Evolutionary conservation across 2,888 invertebrate species (phyloP), one percentile per base, ranked within the genome.

Genomic region (Ceramica pisi): DNA sequence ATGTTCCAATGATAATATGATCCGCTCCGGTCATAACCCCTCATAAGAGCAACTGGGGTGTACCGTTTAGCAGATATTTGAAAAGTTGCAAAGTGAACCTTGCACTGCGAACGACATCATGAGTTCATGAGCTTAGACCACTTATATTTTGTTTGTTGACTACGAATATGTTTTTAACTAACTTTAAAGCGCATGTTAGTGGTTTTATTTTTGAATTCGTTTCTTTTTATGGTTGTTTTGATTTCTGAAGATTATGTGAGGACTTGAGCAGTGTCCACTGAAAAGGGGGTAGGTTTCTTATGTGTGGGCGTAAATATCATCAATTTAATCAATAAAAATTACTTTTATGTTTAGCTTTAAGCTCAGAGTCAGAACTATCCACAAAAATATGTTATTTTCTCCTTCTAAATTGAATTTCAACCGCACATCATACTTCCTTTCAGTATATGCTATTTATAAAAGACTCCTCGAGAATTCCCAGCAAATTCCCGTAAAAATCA

Each of bases 61-160:
- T 38, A 38, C 56, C 38, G 21, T 84, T 87, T 80, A 78, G 83
- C 84, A 85, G 90, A 90, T 94, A 94, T 94, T 94, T 91, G 92
- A 92, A 94, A 95, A 95, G 93, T 94, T 95, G 88, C 89, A 80
- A 92, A 92, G 88, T 90, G 90, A 88, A 88, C 87, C 82, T 64
- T 73, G 65, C 71, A 75, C 68, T 81, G 68, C 16, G 41, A 67
- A 74, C 68, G 79, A 76, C 75, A 50, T 71, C 63, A 65, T 56
- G 72, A 79, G 85, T 81, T 71, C 67, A 65, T 51, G 72, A 79
- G 85, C 81, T 87, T 78, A 84, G 67, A 71, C 71, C 59, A 71
- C 71, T 73, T 83, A 73, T 65, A 81, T 84, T 74, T 78, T 75
- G 73, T 72, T 78, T 72, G 71, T 53, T 66, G 26, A 63, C 60